These are phyloP conservation scores for Rhipidura dahli DNA, from an alignment of 2,113 vertebrate genomes.

Conservation along the genomic window DNA sequence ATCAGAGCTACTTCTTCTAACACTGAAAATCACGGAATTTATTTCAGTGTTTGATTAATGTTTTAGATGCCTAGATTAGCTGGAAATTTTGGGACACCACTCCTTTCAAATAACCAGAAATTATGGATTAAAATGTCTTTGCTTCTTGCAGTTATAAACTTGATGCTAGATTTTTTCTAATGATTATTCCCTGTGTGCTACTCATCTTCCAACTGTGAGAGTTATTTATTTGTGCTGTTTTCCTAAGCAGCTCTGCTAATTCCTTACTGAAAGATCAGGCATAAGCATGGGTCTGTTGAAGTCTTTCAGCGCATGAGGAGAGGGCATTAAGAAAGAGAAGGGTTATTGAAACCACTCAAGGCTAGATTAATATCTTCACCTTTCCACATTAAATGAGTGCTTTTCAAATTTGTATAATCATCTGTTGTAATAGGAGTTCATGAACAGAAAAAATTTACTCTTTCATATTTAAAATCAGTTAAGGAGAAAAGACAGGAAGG, in stretches of 20 bases:
- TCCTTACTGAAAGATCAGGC: not conserved
- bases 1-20: not conserved
- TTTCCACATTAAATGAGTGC: not conserved
- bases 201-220: slow-evolving; percentile 2
- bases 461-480: not conserved
- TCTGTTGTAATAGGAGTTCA: not conserved
- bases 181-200: not conserved
- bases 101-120: not conserved
- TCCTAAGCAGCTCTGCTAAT: slow-evolving; percentile 4
- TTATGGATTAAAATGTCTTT: not conserved
- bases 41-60: not conserved
- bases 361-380: not conserved
- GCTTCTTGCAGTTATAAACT: not conserved
- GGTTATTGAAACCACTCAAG: slow-evolving; percentile 30
- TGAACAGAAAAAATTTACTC: not conserved
- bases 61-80: not conserved
- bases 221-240: slow-evolving; percentile 22
- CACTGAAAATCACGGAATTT: not conserved
- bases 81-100: not conserved
- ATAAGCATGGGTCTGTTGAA: not conserved
- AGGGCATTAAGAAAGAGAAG: slow-evolving; percentile 3
- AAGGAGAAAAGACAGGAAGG: not conserved
- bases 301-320: not conserved
- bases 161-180: not conserved
- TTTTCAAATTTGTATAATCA: not conserved